Evolutionary conservation across 2,888 invertebrate species (phyloP), one percentile per base, ranked within the genome.

Genomic region (Epistrophe grossulariae): DNA sequence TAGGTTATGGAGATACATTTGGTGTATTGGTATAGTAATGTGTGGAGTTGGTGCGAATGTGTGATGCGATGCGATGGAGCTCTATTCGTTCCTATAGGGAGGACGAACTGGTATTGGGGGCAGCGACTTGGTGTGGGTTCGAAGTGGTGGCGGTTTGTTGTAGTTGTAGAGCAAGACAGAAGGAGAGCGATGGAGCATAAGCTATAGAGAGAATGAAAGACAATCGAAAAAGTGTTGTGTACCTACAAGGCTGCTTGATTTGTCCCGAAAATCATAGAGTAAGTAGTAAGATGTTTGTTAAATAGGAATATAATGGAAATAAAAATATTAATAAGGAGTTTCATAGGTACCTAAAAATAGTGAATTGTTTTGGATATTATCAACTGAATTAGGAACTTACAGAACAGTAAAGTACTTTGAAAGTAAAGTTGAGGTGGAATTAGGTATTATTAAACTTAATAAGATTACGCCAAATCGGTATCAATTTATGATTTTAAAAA

Each of bases 241-340:
- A 35, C 52, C 72, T 70, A 81, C 66, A 71, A 84, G 72, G 72
- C 72, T 72, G 35, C 40, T 76, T 76, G 76, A 87, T 83, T 83
- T 87, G 79, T 79, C 72, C 83, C 87, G 31, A 83, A 87, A 74
- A 31, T 13, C 31, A 55, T 82, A 87, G 83, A 76, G 87, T 83
- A 10, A 10, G 7, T n/a, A 24, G 3, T 7, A 4, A 15, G 35
- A 52, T 57, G 74, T 48, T 48, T 48, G 48, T 48, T 8, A 8
- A 8, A 48, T n/a, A n/a, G n/a, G 3, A 45, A 24, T n/a, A 5
- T 28, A 6, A 6, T 11, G 1, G 6, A 48, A 48, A 17, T 43
- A 10, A 8, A 1, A 9, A 17, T 48, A 17, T 59, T 35, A 2
- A 59, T 7, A 28, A 15, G 24, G 11, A 11, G 35, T 5, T n/a